Percentiles rank a stretch among this genome's conserved stretches.
These are phyloP conservation scores for Galeruca laticollis DNA, from an alignment of 2,888 invertebrate species.

Conservation along the genomic window DNA sequence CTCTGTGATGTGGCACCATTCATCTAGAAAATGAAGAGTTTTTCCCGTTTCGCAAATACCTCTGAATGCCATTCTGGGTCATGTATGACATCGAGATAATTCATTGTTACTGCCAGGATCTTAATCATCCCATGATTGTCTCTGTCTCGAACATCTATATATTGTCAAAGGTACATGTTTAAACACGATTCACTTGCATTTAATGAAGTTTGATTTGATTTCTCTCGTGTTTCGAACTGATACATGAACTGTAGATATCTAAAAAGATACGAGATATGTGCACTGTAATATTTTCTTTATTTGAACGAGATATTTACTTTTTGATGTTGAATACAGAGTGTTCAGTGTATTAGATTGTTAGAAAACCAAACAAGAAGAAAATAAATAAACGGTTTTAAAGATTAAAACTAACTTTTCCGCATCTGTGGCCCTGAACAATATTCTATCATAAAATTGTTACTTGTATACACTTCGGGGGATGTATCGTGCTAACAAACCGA, in stretches of 20 bases:
- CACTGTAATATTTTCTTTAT: too few relatives aligned
- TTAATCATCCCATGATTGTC: slow-evolving; percentile 15
- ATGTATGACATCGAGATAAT: slow-evolving; percentile 12
- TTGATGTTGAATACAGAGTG: too few relatives aligned
- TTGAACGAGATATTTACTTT: too few relatives aligned
- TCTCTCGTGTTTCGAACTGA: background rate
- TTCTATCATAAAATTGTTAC: too few relatives aligned
- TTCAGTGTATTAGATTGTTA: too few relatives aligned
- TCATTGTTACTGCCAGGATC: slow-evolving; percentile 18
- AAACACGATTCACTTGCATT: slow-evolving; percentile 7
- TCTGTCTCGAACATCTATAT: slow-evolving; percentile 8
- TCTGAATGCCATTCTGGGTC: slow-evolving; percentile 8
- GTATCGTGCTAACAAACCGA: too few relatives aligned
- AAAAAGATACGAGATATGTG: too few relatives aligned
- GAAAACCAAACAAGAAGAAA: too few relatives aligned
- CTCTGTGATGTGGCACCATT: background rate
- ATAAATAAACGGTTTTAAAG: too few relatives aligned
- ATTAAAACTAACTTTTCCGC: too few relatives aligned
- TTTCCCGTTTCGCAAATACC: slow-evolving; percentile 7
- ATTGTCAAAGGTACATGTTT: slow-evolving; percentile 10
- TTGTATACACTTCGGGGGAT: too few relatives aligned
- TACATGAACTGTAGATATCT: background rate
- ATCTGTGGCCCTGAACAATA: too few relatives aligned
- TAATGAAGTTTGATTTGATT: background rate
- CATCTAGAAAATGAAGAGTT: slow-evolving; percentile 7